A percentile compares a stretch with the other conserved stretches of the same genome.
phyloP scores from a whole-genome alignment of 2,113 vertebrate genomes.

The Orthonyx spaldingii region DNA sequence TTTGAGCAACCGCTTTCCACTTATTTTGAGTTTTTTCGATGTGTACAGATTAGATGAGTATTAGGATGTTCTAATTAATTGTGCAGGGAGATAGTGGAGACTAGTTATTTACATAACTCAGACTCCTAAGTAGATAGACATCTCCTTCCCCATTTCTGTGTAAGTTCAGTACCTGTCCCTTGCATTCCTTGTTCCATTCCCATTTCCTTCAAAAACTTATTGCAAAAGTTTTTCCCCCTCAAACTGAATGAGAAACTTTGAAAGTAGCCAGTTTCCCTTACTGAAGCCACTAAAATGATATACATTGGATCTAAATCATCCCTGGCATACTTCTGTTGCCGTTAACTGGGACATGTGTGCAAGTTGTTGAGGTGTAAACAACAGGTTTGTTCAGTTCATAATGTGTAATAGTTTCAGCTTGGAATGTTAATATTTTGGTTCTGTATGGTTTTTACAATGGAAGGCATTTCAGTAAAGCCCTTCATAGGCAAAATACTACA shows the following conservation, averaged over 20 bases:
- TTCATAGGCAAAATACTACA: not conserved
- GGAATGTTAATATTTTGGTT: not conserved
- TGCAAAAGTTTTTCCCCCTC: not conserved
- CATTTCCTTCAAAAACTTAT: not conserved
- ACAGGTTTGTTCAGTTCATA: not conserved
- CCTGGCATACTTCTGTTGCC: not conserved
- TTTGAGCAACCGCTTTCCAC: not conserved
- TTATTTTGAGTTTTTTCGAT: not conserved
- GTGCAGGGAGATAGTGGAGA: not conserved
- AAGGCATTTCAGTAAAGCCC: not conserved
- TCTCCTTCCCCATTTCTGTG: not conserved
- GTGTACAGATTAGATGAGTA: not conserved
- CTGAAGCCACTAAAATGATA: not conserved
- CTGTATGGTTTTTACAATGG: not conserved
- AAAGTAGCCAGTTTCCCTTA: not conserved
- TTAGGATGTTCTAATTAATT: not conserved
- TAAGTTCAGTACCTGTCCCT: not conserved
- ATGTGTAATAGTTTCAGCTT: not conserved
- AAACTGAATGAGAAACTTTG: not conserved
- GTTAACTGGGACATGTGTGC: fast-evolving
- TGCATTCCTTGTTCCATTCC: not conserved
- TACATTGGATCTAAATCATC: not conserved
- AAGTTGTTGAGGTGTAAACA: not conserved
- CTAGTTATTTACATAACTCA: not conserved
- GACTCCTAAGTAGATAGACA: not conserved